Evolutionary conservation across 2,113 vertebrate species (phyloP).

Genomic region (Hipposideros armiger): DNA sequence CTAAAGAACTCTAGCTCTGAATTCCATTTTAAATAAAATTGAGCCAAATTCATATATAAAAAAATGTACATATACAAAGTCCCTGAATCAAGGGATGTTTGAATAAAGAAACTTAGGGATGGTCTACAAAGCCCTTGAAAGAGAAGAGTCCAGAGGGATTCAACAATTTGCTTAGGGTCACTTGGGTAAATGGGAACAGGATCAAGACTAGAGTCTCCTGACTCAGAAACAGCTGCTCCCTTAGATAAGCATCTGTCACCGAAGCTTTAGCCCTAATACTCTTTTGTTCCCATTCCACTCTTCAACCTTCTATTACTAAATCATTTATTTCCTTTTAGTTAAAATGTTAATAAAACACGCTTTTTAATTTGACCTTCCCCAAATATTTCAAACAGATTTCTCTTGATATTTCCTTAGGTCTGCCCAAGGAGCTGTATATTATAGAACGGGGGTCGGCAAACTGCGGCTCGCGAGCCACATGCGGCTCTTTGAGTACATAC

Average conservation of each 20-base stretch:
- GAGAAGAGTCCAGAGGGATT: background rate
- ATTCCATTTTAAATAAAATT: conserved; percentile 26
- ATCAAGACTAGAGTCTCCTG: background rate
- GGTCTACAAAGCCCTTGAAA: background rate
- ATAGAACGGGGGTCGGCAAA: too few species aligned
- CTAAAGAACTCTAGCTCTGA: background rate
- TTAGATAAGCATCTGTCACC: background rate
- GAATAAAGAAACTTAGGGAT: background rate
- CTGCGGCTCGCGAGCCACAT: too few species aligned
- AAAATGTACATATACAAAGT: background rate
- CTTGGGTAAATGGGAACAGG: background rate
- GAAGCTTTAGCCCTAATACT: background rate
- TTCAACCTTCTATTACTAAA: background rate
- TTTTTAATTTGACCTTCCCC: background rate
- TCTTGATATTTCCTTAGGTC: background rate
- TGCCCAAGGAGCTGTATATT: background rate
- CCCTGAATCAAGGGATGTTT: background rate
- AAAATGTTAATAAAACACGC: conserved; percentile 7
- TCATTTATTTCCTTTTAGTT: background rate
- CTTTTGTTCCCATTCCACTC: background rate
- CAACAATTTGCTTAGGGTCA: background rate
- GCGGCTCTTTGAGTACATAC: too few species aligned
- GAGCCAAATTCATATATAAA: background rate
- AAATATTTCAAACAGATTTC: conserved; percentile 8
- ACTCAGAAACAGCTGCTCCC: background rate